phyloP scores from a whole-genome alignment of 2,797 vertebrate species.

The Centroberyx gerrardi region DNA sequence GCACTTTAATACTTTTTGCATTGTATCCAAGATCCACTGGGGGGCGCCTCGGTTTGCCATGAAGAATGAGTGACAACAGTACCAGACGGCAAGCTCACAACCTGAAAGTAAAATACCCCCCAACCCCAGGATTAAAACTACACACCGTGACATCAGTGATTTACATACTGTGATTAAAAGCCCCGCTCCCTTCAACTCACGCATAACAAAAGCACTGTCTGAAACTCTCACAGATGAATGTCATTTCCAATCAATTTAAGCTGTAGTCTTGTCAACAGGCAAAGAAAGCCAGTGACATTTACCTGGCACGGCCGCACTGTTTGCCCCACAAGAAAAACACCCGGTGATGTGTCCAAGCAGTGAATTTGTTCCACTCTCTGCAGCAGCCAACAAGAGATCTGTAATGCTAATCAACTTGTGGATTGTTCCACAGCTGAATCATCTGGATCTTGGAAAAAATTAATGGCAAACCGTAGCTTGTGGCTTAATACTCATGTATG shows the following conservation, averaged over 20 bases:
- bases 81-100: neutral
- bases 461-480: neutral
- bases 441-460: conserved; percentile 7
- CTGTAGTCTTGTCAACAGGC: conserved; percentile 23
- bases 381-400: conserved; percentile 31
- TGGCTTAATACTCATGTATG: conserved; percentile 2
- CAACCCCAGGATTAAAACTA: conserved; percentile 11
- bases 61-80: neutral
- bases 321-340: conserved; percentile 17
- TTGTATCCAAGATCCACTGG: conserved; percentile 26
- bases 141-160: neutral
- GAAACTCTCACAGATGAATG: neutral
- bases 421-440: conserved; percentile 29
- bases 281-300: conserved; percentile 18
- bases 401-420: conserved; percentile 28
- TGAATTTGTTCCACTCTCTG: conserved; percentile 28
- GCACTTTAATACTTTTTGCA: neutral
- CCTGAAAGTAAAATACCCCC: neutral
- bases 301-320: conserved; percentile 15
- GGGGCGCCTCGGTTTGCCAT: conserved; percentile 21
- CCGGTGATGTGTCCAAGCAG: conserved; percentile 11
- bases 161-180: neutral
- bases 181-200: neutral
- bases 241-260: conserved; percentile 8
- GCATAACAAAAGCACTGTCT: too few species aligned